Conservation (phyloP, 2,113 vertebrate species). For the Saimiri boliviensis region DNA sequence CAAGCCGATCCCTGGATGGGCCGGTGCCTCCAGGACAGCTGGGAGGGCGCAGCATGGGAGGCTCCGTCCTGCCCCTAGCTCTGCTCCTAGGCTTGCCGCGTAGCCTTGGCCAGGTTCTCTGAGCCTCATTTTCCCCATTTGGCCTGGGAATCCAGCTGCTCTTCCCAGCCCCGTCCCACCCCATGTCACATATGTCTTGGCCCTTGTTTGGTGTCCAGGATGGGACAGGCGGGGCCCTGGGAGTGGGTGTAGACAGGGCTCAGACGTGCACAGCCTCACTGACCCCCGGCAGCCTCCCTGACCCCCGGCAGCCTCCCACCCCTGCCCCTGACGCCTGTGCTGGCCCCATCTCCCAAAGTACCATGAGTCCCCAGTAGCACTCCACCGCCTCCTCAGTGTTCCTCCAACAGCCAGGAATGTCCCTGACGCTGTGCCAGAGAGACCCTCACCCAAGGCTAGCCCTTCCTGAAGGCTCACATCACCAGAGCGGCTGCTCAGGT, state of each 20-base stretch:
- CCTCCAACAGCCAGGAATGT: neutral
- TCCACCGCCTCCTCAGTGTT: accelerated
- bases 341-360: too few relatives aligned
- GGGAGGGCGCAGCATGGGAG: accelerated
- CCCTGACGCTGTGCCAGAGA: neutral
- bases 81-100: accelerated
- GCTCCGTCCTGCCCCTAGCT: neutral
- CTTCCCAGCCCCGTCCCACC: neutral
- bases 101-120: neutral
- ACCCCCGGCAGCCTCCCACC: neutral
- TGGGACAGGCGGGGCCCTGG: neutral
- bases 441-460: neutral
- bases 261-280: too few relatives aligned
- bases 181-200: accelerated
- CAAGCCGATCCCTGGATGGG: neutral
- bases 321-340: neutral
- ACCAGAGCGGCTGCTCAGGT: neutral
- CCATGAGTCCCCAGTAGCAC: accelerated
- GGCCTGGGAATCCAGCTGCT: neutral
- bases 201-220: neutral
- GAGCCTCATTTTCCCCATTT: neutral
- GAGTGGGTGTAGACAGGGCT: accelerated
- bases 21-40: neutral
- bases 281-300: neutral
- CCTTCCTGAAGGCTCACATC: neutral